Base-by-base conservation (phyloP, 1,140 invertebrate species). In the Pantala flavescens region DNA sequence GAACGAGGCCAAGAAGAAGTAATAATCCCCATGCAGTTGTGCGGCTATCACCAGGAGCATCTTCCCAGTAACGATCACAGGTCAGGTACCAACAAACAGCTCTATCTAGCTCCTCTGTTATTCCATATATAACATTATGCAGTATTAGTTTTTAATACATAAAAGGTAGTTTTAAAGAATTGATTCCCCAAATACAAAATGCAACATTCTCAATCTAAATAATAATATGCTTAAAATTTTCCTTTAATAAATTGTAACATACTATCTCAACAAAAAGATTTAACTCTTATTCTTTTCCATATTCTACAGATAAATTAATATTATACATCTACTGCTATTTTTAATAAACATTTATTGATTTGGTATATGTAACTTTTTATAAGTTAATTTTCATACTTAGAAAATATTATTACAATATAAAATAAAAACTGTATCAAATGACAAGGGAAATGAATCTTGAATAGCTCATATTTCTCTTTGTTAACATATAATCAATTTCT, bases 61-160 rank as follows among this genome's bases (percentile, higher is more conserved):
- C 92, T 81, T 94, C 91, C 92, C 93, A 95, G 82, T 95, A 97
- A 71, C 91, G 89, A 80, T 95, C 92, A 81, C 95, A 97, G 75
- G 93, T 94, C 77, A 96, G 84, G 82, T 94, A 96, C 89, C 93
- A 95, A 81, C 94, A 97, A 72, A 96, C 89, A 12, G 91, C 92
- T 78, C 91, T 88, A 80, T 94, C 92, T 81, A 96, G 86, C 80
- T 94, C 91, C 80, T 92, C 93, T 95, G 79, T 55, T 85, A 81
- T 42, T 36, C 21, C 24, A 77, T 36, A 55, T 74, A 75, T 73
- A 73, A 75, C 71, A 74, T 74, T 55, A 71, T 16, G 63, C 24
- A 43, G 72, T n/a, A n/a, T 7, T 19, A n/a, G 19, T 23, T 5
- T 21, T 72, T 24, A 10, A 73, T 9, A 3, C 16, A 36, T 12